Evolutionary conservation across 2,888 invertebrate genomes (phyloP), one percentile per base, ranked within the genome.

Genomic region (Cheilosia vernalis): DNA sequence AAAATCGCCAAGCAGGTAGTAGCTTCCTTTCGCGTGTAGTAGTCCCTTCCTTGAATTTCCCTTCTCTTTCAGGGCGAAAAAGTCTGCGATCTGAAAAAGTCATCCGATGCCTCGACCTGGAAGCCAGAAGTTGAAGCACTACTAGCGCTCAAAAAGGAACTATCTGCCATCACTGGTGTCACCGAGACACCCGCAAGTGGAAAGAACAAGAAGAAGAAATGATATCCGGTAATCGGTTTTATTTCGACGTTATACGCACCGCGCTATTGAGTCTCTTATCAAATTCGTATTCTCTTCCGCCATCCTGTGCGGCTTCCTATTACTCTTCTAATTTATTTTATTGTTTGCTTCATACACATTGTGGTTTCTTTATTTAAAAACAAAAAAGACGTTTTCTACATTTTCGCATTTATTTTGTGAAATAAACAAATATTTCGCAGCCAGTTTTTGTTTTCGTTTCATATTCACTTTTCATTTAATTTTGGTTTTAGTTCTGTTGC

Each of bases 71-170:
- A 90, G 89, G 97, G 95, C 2, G 93, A 94, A 53, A 93, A 95
- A 88, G 97, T 98, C 0, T 93, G 98, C 67, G 93, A 94, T 67
- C 89, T 98, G 44, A 98, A 98, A 91, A 93, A 95, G 2, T 94
- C 95, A 15, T 95, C 94, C 63, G 95, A 95, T 87, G 97, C 97
- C 90, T 89, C 94, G 0, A 94, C 94, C 0, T 96, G 97, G 94
- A 95, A 96, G 89, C 96, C 96, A 0, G 96, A 97, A 91, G 96
- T 98, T 0, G 93, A 94, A 9, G 92, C 93, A 56, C 93, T 98
- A 15, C 91, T 97, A 21, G 93, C 94, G 56, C 92, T 98, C 70
- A 98, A 98, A 91, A 94, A 94, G 86, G 93, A 95, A 88, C 93
- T 97, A 44, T 90, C 93, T 2, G 58, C 89, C 10, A 84, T 92